Evolutionary conservation across 2,888 invertebrate species (phyloP), one percentile per base, ranked within the genome.

Genomic region (Gymnoscelis rufifasciata): DNA sequence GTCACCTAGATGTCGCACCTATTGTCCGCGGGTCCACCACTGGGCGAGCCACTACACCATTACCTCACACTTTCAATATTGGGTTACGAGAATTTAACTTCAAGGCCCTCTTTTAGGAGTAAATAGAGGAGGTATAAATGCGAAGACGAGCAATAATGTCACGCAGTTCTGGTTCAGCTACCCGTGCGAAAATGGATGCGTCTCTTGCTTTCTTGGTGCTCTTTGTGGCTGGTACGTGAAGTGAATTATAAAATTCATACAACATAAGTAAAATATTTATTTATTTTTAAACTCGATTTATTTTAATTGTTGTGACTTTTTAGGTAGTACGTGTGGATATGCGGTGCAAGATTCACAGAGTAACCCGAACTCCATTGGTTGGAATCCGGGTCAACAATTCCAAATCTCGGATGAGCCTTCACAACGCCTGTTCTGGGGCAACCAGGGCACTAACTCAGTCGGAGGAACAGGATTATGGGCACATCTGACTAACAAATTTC

Each of bases 31-130:
- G 65, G 62, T 64, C 68, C 71, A 65, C 70, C 73, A 65, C 74
- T 81, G 87, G 87, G 83, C 75, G 86, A 83, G 83, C 81, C 86
- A 68, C 76, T 68, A 60, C 64, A 64, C 66, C 73, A 80, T 87
- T 88, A 87, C 88, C 83, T 88, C 88, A 88, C 73, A 83, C 84
- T 79, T 79, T 78, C 87, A 81, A 88, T 87, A 88, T 84, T 84
- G 83, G 83, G 82, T 84, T 87, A 88, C 88, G 82, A 87, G 84
- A 83, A 87, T 82, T 83, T 83, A 83, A 75, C 83, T 79, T 82
- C 88, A 88, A 88, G 88, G 88, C 72, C 77, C 74, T 68, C 80
- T 75, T 82, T 84, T 84, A 73, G 88, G 79, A 81, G 76, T 73
- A 86, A 84, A 87, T 82, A 86, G 78, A 71, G 68, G 78, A 71